A percentile compares a stretch with the other conserved stretches of the same genome.
Conservation (phyloP, 2,113 vertebrate species). For the Pelvicachromis taeniatus region DNA sequence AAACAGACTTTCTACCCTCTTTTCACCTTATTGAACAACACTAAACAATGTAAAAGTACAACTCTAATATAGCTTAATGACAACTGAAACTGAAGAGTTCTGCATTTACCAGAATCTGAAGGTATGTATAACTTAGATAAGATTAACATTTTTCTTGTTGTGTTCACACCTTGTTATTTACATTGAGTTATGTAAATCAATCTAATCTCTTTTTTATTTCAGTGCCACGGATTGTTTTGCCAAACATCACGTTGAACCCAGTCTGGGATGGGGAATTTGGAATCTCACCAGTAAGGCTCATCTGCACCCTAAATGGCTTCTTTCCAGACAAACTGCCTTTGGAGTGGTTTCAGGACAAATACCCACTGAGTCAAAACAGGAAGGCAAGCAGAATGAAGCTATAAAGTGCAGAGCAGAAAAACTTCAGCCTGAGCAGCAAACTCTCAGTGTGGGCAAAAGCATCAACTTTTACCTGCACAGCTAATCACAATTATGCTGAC, state of each 20-base stretch:
- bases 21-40: too few relatives aligned
- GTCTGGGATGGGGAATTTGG: background rate
- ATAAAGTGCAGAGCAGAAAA: background rate
- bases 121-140: too few relatives aligned
- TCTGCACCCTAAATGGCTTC: slow-evolving; percentile 40
- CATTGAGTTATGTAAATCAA: background rate
- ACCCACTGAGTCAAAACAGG: rapidly evolving
- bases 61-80: too few relatives aligned
- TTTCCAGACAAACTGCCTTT: slow-evolving; percentile 23
- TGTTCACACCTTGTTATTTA: too few relatives aligned
- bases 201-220: background rate
- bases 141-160: too few relatives aligned
- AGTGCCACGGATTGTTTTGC: background rate
- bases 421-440: slow-evolving; percentile 29
- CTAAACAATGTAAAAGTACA: too few relatives aligned
- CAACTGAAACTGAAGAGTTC: too few relatives aligned
- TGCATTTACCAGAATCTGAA: too few relatives aligned
- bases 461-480: slow-evolving; percentile 32
- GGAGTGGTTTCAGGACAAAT: slow-evolving; percentile 15
- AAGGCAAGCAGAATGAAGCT: background rate
- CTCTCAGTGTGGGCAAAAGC: slow-evolving; percentile 28
- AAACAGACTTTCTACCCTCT: too few relatives aligned
- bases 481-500: background rate
- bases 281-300: slow-evolving; percentile 24
- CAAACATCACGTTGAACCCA: slow-evolving; percentile 49